Base-by-base conservation (phyloP, 2,113 vertebrate species). In the Prionailurus viverrinus region DNA sequence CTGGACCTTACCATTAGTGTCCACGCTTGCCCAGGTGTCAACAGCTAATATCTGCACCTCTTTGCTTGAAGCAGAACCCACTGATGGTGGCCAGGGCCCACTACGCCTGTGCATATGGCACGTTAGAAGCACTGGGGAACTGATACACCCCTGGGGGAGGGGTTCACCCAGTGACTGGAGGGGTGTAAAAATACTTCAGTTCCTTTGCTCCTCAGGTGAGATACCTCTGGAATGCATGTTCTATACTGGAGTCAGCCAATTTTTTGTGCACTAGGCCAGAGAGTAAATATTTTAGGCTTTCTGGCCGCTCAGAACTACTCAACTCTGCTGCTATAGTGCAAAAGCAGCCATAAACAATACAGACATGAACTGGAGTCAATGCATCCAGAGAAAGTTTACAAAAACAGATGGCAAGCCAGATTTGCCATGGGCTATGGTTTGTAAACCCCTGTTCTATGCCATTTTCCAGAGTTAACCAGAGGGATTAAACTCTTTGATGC, bases 21-120 rank as follows among this genome's bases (percentile, higher is more conserved):
- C 76, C 27, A 10, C 2, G 16, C 8, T 15, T n/a, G 65, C 45
- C 65, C 8, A 39, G 3, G 0, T 21, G 29, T 68, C 74, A 61
- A 16, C 4, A 14, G 41, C 25, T 31, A 14, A 3, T 33, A 8
- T 39, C 31, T 41, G 13, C 7, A 48, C 33, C 61, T 78, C 51
- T 82, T 41, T 48, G 71, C 85, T 53, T 55, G 29, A 36, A n/a
- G 36, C 39, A 74, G 25, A 58, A 16, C 41, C 61, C 71, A 19
- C 6, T 7, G 69, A 74, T 15, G n/a, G 45, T 13, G 25, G 31
- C 45, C 63, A 16, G 13, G 73, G 21, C 23, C 25, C 71, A 7
- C 19, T 53, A 9, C n/a, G 21, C 48, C 55, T 36, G 4, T n/a
- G 8, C 61, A 41, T 0, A 2, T 4, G 51, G 3, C 27, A 39